Conservation (phyloP, 2,113 vertebrate species). For the Argyrosomus japonicus region DNA sequence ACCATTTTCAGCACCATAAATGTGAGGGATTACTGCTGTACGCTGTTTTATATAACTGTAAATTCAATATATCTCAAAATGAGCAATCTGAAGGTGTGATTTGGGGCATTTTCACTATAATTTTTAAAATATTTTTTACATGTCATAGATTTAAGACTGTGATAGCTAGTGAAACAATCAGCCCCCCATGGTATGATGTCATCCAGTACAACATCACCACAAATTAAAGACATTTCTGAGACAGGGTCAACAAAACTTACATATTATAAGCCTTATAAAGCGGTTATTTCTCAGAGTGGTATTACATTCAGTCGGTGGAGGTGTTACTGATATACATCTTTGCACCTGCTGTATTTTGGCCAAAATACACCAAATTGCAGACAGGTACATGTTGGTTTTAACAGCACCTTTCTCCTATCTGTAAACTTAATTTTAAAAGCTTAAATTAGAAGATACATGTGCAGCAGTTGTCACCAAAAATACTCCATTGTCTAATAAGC, state of each 20-base stretch:
- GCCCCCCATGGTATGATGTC: constrained; percentile 30
- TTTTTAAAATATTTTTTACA: background rate
- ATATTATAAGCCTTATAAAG: background rate
- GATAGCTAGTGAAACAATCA: background rate
- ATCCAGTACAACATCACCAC: background rate
- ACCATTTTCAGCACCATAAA: background rate
- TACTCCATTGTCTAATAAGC: constrained; percentile 33
- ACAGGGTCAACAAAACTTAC: background rate
- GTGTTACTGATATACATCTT: background rate
- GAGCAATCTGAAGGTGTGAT: background rate
- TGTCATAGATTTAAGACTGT: background rate
- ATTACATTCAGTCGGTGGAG: background rate
- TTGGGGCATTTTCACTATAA: background rate
- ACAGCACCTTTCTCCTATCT: no score
- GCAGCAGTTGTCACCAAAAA: background rate
- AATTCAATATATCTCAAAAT: background rate
- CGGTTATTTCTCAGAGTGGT: no score
- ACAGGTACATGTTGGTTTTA: background rate
- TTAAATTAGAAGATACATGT: background rate
- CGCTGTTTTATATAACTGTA: no score
- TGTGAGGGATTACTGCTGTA: no score
- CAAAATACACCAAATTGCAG: background rate
- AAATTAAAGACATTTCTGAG: background rate
- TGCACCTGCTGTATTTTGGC: background rate
- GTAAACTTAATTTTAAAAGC: no score